Evolutionary conservation across 1,140 invertebrate genomes (phyloP).

Genomic region (Coelopa frigida): DNA sequence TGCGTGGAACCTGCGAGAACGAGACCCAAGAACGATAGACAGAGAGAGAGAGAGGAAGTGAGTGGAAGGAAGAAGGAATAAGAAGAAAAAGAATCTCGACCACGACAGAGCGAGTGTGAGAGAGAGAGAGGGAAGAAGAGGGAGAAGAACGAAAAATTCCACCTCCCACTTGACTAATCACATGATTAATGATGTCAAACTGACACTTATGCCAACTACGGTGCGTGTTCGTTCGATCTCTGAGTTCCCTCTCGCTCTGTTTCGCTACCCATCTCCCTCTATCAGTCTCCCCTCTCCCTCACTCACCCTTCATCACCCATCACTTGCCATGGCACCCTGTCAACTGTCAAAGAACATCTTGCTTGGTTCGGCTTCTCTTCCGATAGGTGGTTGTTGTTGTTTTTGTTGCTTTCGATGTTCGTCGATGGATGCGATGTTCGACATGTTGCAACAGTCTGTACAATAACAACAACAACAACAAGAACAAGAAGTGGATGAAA

Average conservation of each 20-base stretch:
- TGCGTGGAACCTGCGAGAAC: constrained; percentile 38
- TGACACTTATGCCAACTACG: constrained; percentile 19
- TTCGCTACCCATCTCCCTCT: background rate
- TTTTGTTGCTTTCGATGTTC: background rate
- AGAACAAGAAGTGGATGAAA: constrained; percentile 6
- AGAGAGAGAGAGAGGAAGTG: background rate
- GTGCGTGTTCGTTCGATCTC: background rate
- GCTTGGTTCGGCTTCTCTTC: too few species aligned
- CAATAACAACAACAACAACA: background rate
- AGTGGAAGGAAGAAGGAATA: constrained; percentile 11
- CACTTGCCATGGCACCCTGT: background rate
- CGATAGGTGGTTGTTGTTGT: too few species aligned
- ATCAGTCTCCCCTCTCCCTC: background rate
- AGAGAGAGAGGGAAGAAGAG: constrained; percentile 5
- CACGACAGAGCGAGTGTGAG: background rate
- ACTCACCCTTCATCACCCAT: background rate
- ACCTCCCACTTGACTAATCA: constrained; percentile 44
- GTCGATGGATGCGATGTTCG: constrained; percentile 3
- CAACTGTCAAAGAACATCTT: constrained; percentile 1
- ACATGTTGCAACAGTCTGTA: constrained; percentile 5
- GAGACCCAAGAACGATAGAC: background rate
- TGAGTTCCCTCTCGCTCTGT: too few species aligned
- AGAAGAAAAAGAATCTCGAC: constrained; percentile 8
- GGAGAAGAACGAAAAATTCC: constrained; percentile 13
- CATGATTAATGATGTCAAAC: constrained; percentile 44